phyloP scores from a whole-genome alignment of 2,888 invertebrate species.

The Caenorhabditis sinica region DNA sequence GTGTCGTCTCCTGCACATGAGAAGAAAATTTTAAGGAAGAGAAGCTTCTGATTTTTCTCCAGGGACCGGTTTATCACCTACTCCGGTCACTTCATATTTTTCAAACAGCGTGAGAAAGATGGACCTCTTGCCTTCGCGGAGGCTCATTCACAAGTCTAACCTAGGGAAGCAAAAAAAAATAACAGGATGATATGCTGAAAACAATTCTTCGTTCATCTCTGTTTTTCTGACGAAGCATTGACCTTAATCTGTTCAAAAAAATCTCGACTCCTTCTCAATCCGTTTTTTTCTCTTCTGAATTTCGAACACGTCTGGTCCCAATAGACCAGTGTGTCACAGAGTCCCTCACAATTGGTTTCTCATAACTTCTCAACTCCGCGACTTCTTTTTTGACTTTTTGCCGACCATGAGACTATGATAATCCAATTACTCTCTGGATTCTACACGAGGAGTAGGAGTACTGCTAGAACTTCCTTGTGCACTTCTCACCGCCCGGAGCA shows the following conservation, averaged over 20 bases:
- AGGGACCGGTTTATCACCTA: slow-evolving; percentile 66
- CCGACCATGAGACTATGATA: slow-evolving; percentile 33
- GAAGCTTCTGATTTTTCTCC: slow-evolving; percentile 56
- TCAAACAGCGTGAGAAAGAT: slow-evolving; percentile 29
- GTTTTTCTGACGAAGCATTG: slow-evolving; percentile 16
- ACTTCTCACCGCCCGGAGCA: neutral
- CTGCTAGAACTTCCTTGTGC: slow-evolving; percentile 34
- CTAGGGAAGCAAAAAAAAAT: slow-evolving; percentile 8
- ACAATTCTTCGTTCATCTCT: slow-evolving; percentile 25
- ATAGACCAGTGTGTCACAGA: slow-evolving; percentile 57
- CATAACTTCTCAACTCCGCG: slow-evolving; percentile 39
- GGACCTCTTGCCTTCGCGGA: neutral
- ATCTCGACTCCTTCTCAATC: slow-evolving; percentile 51
- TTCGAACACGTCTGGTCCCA: slow-evolving; percentile 61
- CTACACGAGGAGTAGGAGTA: slow-evolving; percentile 15
- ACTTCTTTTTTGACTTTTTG: neutral
- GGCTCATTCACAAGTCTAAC: slow-evolving; percentile 35
- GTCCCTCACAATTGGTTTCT: slow-evolving; percentile 59
- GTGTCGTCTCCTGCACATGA: slow-evolving; percentile 30
- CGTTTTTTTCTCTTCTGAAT: slow-evolving; percentile 43
- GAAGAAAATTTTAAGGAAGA: neutral
- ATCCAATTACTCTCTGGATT: slow-evolving; percentile 46
- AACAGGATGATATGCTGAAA: slow-evolving; percentile 39
- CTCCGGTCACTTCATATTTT: slow-evolving; percentile 69
- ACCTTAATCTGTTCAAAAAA: slow-evolving; percentile 52